Evolutionary conservation across 1,140 invertebrate genomes (phyloP), one percentile per base, ranked within the genome.

Genomic region (Halesus radiatus): DNA sequence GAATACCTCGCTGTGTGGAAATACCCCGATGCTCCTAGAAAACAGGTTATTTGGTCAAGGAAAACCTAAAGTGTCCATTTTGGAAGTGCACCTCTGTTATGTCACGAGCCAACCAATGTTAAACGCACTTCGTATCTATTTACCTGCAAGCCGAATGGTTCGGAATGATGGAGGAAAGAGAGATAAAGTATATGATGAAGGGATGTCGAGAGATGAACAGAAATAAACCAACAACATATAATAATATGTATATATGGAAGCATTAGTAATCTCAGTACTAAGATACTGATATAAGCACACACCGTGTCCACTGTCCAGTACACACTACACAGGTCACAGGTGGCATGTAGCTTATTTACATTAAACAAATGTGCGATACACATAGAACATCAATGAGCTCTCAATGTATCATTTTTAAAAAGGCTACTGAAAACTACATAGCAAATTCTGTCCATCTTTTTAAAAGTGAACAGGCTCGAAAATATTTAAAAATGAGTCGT

Each of bases 371-470:
- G 26, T 66, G 26, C 22, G 22, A 66, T 66, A 45, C 29, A 68
- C 64, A 45, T 37, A 32, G 16, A 68, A 68, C 64, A 68, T 37
- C 16, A n/a, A 68, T 32, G n/a, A 32, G 64, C 29, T 68, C 23
- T 22, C 23, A 23, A 68, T 68, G 64, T 37, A 68, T 18, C 64
- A 68, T 68, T 16, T 68, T 68, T 68, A 68, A 68, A 68, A 68
- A 32, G 18, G 29, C 3, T 20, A 20, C n/a, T 37, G 26, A 18
- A 16, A 68, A 37, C 18, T 26, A 29, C 32, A 29, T 26, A 3
- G 3, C 16, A 29, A 66, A 26, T 3, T 16, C 22, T n/a, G 29
- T 66, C 8, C 16, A 66, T 7, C 20, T 18, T 56, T 18, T 22
- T 56, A 1, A 20, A 56, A 56, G n/a, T 23, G 18, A 60, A 18